Base-by-base conservation (phyloP, 2,113 vertebrate species). In the Tachuris rubrigastra region DNA sequence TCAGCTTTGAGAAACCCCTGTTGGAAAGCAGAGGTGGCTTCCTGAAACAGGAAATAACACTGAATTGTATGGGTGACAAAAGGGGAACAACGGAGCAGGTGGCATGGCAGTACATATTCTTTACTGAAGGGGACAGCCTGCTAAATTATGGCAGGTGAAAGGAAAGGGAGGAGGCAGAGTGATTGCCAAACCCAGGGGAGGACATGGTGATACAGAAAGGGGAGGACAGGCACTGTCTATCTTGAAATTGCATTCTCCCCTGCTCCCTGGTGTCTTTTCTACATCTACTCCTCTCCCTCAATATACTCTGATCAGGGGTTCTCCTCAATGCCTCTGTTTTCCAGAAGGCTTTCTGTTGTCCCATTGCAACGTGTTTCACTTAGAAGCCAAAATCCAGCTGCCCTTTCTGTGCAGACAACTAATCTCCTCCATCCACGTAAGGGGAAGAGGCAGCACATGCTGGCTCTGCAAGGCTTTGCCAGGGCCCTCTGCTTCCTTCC, bases 171-270 rank as follows among this genome's bases (percentile, higher is more conserved):
- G 46, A 25, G 14, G 27, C 31, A 39, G 19, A 72, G 18, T 2
- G n/a, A 14, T 28, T 24, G 63, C 11, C 58, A 49, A 83, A 55
- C 8, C 41, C 46, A 31, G 60, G 42, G 47, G 16, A 56, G 35
- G 3, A 0, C 0, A 0, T 3, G 19, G 27, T 1, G 3, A 73
- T 20, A 22, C 3, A 8, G 23, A n/a, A 24, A 60, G 12, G 24
- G 30, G 13, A 79, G n/a, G 53, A 9, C 33, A 46, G 50, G 12
- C 35, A 62, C 9, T 18, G 21, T 5, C 0, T 5, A 1, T 6
- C n/a, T 30, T 18, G 5, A 35, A 47, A 72, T 1, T 1, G 3
- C 8, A 2, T 6, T 33, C 16, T 46, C 22, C 30, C 7, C 17
- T 18, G 9, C 27, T 72, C 79, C 37, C 42, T 35, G 10, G 1